phyloP scores from a whole-genome alignment of 2,113 vertebrate genomes.

The Pogona vitticeps region DNA sequence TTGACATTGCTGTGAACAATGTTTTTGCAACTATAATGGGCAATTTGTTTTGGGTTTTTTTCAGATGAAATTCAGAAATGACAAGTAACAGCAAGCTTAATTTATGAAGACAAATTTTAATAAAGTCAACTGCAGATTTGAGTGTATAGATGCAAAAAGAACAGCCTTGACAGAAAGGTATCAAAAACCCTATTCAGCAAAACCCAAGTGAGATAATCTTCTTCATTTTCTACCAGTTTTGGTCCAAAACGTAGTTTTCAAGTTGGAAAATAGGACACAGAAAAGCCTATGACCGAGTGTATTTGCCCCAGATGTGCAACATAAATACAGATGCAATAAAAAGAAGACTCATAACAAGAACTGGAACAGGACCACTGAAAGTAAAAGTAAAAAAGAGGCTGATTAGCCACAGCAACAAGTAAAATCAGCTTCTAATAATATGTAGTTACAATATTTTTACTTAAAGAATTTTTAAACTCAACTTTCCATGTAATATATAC shows the following conservation, averaged over 20 bases:
- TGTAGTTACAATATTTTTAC: background rate
- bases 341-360: constrained; percentile 98
- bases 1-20: no score
- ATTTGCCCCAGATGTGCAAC: constrained; percentile 99
- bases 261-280: constrained; percentile 70
- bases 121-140: constrained; percentile 49
- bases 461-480: background rate
- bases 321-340: constrained; percentile 99
- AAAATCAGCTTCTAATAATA: background rate
- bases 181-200: constrained; percentile 49
- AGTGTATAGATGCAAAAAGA: constrained; percentile 55
- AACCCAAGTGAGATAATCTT: constrained; percentile 58
- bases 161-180: constrained; percentile 38
- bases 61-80: no score
- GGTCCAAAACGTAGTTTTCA: constrained; percentile 89
- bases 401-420: constrained; percentile 47
- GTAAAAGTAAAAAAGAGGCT: constrained; percentile 55
- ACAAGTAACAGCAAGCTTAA: background rate
- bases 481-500: background rate
- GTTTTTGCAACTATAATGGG: no score
- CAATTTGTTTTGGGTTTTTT: no score
- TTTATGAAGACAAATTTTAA: constrained; percentile 67
- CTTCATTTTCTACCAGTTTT: constrained; percentile 79
- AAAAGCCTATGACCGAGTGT: constrained; percentile 91
- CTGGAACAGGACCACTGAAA: constrained; percentile 94